These are phyloP conservation scores for Bombus superbus DNA, from an alignment of 1,140 invertebrate genomes.

Conservation along the genomic window DNA sequence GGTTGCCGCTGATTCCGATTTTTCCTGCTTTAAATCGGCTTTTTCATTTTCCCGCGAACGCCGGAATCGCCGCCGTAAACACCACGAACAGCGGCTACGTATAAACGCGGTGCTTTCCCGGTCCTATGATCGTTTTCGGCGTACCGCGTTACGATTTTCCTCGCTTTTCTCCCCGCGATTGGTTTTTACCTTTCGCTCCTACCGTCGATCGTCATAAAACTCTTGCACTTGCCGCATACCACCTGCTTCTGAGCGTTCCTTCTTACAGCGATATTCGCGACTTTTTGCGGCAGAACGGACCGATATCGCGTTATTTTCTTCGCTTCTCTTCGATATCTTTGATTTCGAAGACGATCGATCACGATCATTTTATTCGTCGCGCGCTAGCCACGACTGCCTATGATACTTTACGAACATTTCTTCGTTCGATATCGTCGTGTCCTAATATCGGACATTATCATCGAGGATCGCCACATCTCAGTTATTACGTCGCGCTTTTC, in stretches of 20 bases:
- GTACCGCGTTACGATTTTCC: constrained; percentile 1
- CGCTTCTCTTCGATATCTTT: background rate
- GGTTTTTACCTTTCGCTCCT: background rate
- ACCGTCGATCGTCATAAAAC: background rate
- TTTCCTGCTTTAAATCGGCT: background rate
- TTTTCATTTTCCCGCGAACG: background rate
- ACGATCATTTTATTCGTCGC: no score
- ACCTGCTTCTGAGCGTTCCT: background rate
- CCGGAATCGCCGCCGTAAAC: background rate
- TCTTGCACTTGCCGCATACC: background rate
- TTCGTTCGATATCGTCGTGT: no score
- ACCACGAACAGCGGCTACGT: background rate
- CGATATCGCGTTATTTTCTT: background rate
- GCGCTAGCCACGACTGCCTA: no score
- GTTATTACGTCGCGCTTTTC: no score
- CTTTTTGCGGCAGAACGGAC: background rate
- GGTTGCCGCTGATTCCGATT: background rate
- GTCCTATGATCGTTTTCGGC: background rate
- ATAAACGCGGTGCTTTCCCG: background rate
- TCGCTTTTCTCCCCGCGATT: background rate
- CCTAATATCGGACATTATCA: no score
- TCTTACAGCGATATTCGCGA: rapidly evolving
- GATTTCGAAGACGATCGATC: background rate
- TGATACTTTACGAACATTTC: no score
- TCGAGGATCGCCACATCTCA: no score